A percentile compares a stretch with the other conserved stretches of the same genome.
Evolutionary conservation across 2,888 invertebrate genomes (phyloP).

Genomic region (Platycheirus albimanus): DNA sequence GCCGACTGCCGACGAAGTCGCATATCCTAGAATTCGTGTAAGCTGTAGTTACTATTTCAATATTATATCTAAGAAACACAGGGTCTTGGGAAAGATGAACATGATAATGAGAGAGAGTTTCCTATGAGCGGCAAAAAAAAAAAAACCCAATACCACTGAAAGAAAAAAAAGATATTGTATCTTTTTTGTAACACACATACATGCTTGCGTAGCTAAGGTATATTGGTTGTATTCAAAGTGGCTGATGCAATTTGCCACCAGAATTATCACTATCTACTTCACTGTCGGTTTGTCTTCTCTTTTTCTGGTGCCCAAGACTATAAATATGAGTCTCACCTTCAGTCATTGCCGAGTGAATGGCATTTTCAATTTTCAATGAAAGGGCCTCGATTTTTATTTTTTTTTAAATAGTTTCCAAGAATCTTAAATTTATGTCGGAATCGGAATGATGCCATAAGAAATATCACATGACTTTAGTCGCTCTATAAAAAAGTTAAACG

Average conservation of each 20-base stretch:
- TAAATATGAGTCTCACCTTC: constrained; percentile 36
- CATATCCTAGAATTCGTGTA: no score
- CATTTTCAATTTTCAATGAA: constrained; percentile 41
- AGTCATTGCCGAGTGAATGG: constrained; percentile 38
- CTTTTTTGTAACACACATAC: no score
- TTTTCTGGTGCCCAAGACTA: background rate
- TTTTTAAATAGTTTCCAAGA: constrained; percentile 33
- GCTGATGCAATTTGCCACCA: constrained; percentile 65
- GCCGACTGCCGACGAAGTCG: no score
- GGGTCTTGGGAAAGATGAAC: no score
- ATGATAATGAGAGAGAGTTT: no score
- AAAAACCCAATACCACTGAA: no score
- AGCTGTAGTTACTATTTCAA: no score
- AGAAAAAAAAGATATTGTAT: no score
- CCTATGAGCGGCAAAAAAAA: no score
- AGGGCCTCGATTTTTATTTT: constrained; percentile 59
- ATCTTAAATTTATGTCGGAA: constrained; percentile 15
- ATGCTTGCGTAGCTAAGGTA: no score
- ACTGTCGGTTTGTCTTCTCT: no score
- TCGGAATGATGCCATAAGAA: background rate
- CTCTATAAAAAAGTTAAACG: constrained; percentile 1
- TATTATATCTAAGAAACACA: no score
- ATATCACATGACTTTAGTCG: constrained; percentile 7
- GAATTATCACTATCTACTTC: constrained; percentile 41
- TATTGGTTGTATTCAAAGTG: constrained; percentile 48